These are phyloP conservation scores for Candoia aspera DNA, from an alignment of 2,113 vertebrate genomes.

Conservation along the genomic window DNA sequence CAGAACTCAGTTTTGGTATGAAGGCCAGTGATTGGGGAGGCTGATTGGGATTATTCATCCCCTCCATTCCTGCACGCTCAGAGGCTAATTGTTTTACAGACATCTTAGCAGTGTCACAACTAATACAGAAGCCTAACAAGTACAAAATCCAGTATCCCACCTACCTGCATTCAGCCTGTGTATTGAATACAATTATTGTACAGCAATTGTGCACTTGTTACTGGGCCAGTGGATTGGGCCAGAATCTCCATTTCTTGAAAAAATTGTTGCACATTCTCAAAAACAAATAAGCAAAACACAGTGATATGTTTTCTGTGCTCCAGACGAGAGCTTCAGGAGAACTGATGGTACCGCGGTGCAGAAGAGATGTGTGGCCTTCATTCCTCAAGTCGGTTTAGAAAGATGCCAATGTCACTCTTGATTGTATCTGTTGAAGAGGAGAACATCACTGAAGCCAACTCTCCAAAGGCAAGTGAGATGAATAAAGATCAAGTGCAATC, in stretches of 20 bases:
- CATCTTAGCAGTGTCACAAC: neutral
- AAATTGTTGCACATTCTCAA: neutral
- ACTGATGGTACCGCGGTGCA: neutral
- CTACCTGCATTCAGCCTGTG: neutral
- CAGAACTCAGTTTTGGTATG: neutral
- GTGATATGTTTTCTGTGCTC: neutral
- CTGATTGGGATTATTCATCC: neutral
- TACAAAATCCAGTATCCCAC: neutral
- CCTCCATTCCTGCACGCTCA: neutral
- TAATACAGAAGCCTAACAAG: neutral
- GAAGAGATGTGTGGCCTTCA: slow-evolving; percentile 7
- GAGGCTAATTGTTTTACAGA: neutral
- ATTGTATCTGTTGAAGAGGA: neutral
- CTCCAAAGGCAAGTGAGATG: neutral
- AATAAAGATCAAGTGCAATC: neutral
- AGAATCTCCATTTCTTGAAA: neutral
- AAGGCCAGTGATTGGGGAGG: neutral
- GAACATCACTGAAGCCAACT: neutral
- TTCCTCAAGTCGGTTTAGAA: slow-evolving; percentile 15
- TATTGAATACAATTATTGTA: too few species aligned
- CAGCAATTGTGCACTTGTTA: neutral
- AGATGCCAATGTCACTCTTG: neutral
- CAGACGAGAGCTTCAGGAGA: neutral
- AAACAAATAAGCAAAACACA: neutral
- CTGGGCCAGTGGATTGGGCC: neutral